Base-by-base conservation (phyloP, 2,888 invertebrate species). In the Gastrophysa polygoni region DNA sequence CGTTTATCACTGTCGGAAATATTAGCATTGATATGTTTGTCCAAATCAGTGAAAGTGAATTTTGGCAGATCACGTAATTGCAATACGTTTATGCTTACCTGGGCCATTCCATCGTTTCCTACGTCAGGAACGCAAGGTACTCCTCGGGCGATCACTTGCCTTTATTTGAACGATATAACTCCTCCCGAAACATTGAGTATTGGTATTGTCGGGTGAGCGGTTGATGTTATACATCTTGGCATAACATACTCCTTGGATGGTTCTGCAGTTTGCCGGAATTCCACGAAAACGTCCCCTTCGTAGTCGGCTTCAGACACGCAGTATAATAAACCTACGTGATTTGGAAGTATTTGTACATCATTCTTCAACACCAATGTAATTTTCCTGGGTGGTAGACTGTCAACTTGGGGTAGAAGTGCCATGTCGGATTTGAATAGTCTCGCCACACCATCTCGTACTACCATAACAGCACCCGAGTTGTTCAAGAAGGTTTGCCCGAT, bases 401-500 rank as follows among this genome's bases (percentile, higher is more conserved):
- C 59, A 14, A 43, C 44, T 50, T 50, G 20, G 6, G 51, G 43
- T 29, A 59, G 16, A n/a, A 18, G 17, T 24, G 52, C 20, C 14
- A 59, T 20, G 11, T 59, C 52, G 8, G 52, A 44, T 24, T 43
- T 29, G 21, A 46, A 59, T 6, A 54, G 3, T 20, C 48, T 21
- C 10, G 46, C 28, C 18, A 52, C 28, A 17, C 46, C 16, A 18
- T 38, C 28, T 28, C 28, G 38, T 7, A 58, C 44, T 10, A 58
- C 58, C 43, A 51, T 14, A 44, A 34, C n/a, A 20, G 52, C 57
- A 38, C 14, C 38, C 17, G n/a, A 3, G n/a, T 38, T 38, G 14
- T 38, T 38, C 14, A 38, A 38, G 14, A 56, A 47, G 1, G 32
- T 63, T 61, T 68, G 69, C 17, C 67, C 68, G 8, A 69, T 51